Base-by-base conservation (phyloP, 2,113 vertebrate genomes). In the Ailuropoda melanoleuca region DNA sequence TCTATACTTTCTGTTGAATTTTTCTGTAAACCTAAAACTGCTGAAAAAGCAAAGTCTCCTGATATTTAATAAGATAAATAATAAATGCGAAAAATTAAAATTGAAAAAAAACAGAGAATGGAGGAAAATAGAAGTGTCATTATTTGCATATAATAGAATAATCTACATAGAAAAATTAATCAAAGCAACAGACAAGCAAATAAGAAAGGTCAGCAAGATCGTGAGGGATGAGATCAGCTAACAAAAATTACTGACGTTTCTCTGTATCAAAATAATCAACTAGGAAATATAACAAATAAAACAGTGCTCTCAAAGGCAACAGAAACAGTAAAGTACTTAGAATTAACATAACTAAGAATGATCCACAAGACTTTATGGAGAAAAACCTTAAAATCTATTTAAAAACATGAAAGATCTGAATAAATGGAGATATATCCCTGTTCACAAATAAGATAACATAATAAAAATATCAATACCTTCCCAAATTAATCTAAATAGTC, bases 281-380 rank as follows among this genome's bases (percentile, higher is more conserved):
- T 50, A 56, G 39, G 21, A 88, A 85, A 92, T 80, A 64, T n/a
- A 93, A 50, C 14, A 95, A 86, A 93, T 53, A 93, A 90, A 96
- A 82, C 75, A 93, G 8, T 81, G 8, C 72, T 92, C 43, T 86
- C 19, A 77, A 96, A 95, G 46, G 50, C 29, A 82, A 86, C 23
- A 92, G 88, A n/a, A 43, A 62, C 12, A 58, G 56, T 43, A 43
- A 83, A 95, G n/a, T 68, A 90, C 58, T 58, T 88, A 6, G 39
- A 78, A 85, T 64, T 88, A 88, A 55, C 2, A 29, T 66, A 91
- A 78, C 2, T 72, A 88, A 82, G 14, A 89, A 87, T 53, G 85
- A 89, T 43, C n/a, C 18, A 68, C 31, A 85, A 56, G 29, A 88
- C 53, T 83, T 82, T 77, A 81, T 39, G 72, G 19, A 75, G 58